Evolutionary conservation across 2,797 vertebrate species (phyloP), one percentile per base, ranked within the genome.

Genomic region (Amphiprion clarkii): DNA sequence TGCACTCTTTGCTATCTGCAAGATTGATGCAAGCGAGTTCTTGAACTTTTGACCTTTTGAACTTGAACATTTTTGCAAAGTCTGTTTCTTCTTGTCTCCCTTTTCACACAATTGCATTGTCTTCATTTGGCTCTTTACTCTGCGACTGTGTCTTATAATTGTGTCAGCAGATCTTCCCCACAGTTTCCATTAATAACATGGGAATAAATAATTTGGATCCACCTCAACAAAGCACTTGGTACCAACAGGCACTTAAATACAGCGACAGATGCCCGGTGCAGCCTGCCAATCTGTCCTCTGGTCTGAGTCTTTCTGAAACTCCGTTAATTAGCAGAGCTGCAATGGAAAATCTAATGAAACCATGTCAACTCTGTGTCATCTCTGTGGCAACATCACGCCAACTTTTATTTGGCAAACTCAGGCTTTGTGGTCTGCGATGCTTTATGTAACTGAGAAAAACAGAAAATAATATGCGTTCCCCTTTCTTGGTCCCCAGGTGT

Each of bases 401-500:
- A 64, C 33, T 76, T 77, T 74, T 65, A 70, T 59, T 64, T 70
- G 79, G 53, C 73, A 74, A 12, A 6, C 4, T 74, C 13, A 23
- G 44, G 55, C 36, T 19, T n/a, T 73, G 71, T 53, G 81, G 72
- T 70, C 68, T 69, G 29, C 58, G 49, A 75, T 64, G 55, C 60
- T 78, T 75, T 75, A 82, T 65, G 62, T 64, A 76, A 88, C 78
- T 72, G 55, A 79, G 80, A 86, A 91, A 90, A 90, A 88, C 92
- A 93, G 92, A 90, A 92, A 76, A 74, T 55, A 25, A 29, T 31
- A 39, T 39, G 36, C 11, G 36, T 12, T 12, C 36, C 36, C 7
- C 10, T 9, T 39, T 39, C 36, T 11, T 39, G 36, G 36, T 36
- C 33, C 33, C 33, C 33, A 9, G 7, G 1, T 36, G 8, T 36